Base-by-base conservation (phyloP, 2,113 vertebrate genomes). In the Pao palembangensis region DNA sequence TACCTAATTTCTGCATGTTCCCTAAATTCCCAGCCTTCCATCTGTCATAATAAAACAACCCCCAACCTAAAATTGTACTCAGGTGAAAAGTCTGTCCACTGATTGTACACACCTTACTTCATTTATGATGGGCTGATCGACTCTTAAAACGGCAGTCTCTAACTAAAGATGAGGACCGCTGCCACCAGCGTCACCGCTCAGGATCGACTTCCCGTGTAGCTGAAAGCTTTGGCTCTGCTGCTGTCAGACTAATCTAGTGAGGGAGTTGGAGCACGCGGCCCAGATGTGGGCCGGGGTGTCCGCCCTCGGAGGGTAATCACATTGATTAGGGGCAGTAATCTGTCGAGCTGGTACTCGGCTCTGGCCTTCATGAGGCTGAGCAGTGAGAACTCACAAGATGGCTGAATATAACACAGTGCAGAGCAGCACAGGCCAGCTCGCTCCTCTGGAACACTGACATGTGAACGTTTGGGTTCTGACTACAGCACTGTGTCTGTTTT, bases 271-370 rank as follows among this genome's bases (percentile, higher is more conserved):
- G 71, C 79, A 78, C 71, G 79, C 43, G 61, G 66, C 71, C 79
- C 82, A 90, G 85, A 88, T 82, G 81, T 71, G 81, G 75, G 80
- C 66, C 75, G 58, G 87, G 86, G 89, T 90, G 88, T 88, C 83
- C 77, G 25, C 81, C 81, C 74, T 82, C 79, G 76, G 69, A 62
- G 62, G 48, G 80, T 88, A 88, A 90, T 90, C 88, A 88, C 86
- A 86, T 87, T 89, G 88, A 91, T 91, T 88, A 83, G 65, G 76
- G 54, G 64, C 75, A 72, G 80, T 87, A 85, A 88, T 86, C 86
- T 85, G 86, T 77, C 58, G 70, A 55, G 63, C 78, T 78, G 72
- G 77, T 77, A 80, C 77, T 66, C 75, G 71, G 51, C 79, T 66
- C 64, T 80, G 71, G 44, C 50, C 66, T 79, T 28, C 61, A 57